Evolutionary conservation across 2,888 invertebrate species (phyloP).

Genomic region (Agriotes lineatus): DNA sequence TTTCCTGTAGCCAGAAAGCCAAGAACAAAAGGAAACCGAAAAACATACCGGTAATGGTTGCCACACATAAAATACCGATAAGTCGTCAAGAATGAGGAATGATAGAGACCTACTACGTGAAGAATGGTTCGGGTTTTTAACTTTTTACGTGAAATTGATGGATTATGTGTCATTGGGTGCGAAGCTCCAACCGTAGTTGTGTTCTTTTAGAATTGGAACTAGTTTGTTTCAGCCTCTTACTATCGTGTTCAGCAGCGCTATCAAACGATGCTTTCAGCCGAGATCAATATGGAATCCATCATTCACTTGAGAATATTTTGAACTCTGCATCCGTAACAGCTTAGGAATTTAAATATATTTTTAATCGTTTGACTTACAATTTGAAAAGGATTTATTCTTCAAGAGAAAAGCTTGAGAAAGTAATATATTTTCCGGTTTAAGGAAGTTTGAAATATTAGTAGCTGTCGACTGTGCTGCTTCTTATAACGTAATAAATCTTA

Average conservation of each 20-base stretch:
- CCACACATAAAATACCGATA: conserved; percentile 51
- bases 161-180: conserved; percentile 50
- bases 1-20: conserved; percentile 4
- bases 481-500: too few relatives aligned
- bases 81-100: conserved; percentile 53
- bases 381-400: too few relatives aligned
- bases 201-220: conserved; percentile 38
- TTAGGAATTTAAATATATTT: too few relatives aligned
- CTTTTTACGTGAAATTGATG: conserved; percentile 54
- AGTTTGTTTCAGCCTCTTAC: conserved; percentile 21
- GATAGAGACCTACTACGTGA: conserved; percentile 49
- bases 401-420: too few relatives aligned
- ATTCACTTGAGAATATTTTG: too few relatives aligned
- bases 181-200: conserved; percentile 42
- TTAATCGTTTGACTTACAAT: too few relatives aligned
- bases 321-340: too few relatives aligned
- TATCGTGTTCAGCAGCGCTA: conserved; percentile 11
- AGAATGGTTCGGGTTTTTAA: conserved; percentile 50
- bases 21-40: conserved; percentile 41
- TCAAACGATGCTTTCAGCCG: too few relatives aligned
- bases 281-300: too few relatives aligned
- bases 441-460: too few relatives aligned
- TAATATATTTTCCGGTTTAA: too few relatives aligned
- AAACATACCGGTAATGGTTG: conserved; percentile 43
- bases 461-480: too few relatives aligned